Evolutionary conservation across 2,888 invertebrate genomes (phyloP).

Genomic region (Psylliodes chrysocephalus): DNA sequence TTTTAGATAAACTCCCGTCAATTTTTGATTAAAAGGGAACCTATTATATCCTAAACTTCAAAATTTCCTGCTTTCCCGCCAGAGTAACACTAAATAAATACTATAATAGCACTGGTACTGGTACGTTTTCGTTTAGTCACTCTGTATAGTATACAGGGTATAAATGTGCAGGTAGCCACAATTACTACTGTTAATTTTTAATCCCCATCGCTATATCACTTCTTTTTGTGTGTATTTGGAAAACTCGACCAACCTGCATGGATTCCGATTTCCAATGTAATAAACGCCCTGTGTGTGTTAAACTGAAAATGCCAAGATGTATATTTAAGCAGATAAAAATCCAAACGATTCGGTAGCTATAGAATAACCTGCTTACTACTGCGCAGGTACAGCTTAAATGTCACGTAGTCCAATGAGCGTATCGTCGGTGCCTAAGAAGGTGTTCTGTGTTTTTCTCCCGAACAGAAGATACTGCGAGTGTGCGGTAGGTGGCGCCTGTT

Average conservation of each 20-base stretch:
- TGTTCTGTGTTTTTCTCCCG: constrained; percentile 39
- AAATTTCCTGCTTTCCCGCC: too few relatives aligned
- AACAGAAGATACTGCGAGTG: constrained; percentile 44
- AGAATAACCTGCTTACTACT: constrained; percentile 12
- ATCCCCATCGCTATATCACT: too few relatives aligned
- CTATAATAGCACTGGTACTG: too few relatives aligned
- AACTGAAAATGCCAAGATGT: not conserved
- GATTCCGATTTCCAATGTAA: not conserved
- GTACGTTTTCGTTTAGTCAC: too few relatives aligned
- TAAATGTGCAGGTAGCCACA: too few relatives aligned
- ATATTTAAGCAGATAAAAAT: not conserved
- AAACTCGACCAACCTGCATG: not conserved
- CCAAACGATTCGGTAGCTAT: constrained; percentile 7
- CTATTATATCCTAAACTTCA: too few relatives aligned
- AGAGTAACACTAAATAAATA: too few relatives aligned
- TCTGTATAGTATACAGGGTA: too few relatives aligned
- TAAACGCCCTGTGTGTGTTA: not conserved
- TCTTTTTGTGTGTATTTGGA: too few relatives aligned
- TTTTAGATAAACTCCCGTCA: too few relatives aligned
- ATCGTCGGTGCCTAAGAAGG: constrained; percentile 42
- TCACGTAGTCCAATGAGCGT: constrained; percentile 15
- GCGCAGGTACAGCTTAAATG: constrained; percentile 9
- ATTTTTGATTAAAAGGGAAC: too few relatives aligned
- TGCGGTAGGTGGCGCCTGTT: constrained; percentile 48
- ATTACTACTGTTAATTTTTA: too few relatives aligned